A percentile compares a stretch with the other conserved stretches of the same genome.
Evolutionary conservation across 2,797 vertebrate species (phyloP).

Genomic region (Mustela erminea): DNA sequence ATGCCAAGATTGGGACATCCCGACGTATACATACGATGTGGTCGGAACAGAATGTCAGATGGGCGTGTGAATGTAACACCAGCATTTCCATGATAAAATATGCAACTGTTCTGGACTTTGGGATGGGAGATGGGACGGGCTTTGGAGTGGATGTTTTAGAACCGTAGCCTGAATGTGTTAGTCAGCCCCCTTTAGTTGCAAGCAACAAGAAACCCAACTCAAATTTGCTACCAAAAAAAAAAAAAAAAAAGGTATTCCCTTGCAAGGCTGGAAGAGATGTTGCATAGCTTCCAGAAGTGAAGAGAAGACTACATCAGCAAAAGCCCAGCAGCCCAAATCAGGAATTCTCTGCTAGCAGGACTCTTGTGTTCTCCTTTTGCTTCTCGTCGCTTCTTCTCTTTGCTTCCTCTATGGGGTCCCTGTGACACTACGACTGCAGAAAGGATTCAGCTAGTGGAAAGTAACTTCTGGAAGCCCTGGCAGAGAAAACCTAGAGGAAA

Average conservation of each 20-base stretch:
- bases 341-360: background rate
- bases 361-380: background rate
- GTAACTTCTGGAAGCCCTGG: background rate
- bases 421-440: background rate
- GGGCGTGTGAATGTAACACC: background rate
- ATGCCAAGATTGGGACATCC: background rate
- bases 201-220: background rate
- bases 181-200: background rate
- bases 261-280: background rate
- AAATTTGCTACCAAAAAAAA: background rate
- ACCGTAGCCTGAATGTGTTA: background rate
- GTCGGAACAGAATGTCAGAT: background rate
- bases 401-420: background rate
- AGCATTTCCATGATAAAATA: background rate
- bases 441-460: background rate
- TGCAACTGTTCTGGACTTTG: background rate
- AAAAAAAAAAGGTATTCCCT: background rate
- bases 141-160: background rate
- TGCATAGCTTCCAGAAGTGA: background rate
- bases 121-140: background rate
- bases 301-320: background rate
- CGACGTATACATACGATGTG: background rate
- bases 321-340: background rate
- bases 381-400: background rate
- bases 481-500: background rate